Conservation (phyloP, 2,113 vertebrate species). For the Ursus arctos region DNA sequence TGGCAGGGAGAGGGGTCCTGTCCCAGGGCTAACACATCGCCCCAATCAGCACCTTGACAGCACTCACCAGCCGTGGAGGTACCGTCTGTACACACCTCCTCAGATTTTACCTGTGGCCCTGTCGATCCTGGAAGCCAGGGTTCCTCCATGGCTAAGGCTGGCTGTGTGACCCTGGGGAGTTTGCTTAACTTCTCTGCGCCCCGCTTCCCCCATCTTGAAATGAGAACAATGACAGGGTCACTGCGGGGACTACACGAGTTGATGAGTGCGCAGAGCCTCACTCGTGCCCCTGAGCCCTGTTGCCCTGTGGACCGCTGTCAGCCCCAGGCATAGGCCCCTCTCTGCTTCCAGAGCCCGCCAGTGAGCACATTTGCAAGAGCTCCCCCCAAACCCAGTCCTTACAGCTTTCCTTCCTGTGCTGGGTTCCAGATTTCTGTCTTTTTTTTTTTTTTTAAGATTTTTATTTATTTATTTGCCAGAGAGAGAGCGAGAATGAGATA, state of each 20-base stretch:
- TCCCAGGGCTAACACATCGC: rapidly evolving
- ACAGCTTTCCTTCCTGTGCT: background rate
- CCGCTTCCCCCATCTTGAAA: background rate
- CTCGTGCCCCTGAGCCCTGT: rapidly evolving
- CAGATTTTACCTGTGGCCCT: background rate
- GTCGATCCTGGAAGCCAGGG: background rate
- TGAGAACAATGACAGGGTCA: background rate
- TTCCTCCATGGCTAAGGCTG: rapidly evolving
- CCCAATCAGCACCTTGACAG: rapidly evolving
- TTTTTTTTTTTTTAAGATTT: too few species aligned
- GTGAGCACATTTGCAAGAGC: too few species aligned
- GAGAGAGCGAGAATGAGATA: too few species aligned
- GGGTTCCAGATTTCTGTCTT: background rate
- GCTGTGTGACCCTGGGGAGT: background rate
- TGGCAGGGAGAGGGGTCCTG: too few species aligned
- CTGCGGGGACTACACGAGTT: too few species aligned
- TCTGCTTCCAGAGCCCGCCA: rapidly evolving
- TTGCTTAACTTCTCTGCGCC: background rate
- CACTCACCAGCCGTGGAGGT: rapidly evolving
- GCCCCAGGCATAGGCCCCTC: background rate
- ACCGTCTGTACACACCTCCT: background rate
- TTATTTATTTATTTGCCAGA: too few species aligned
- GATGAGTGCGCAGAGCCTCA: rapidly evolving
- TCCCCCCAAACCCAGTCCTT: background rate
- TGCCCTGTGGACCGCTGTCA: rapidly evolving